Conservation (phyloP, 1,140 invertebrate species). For the Anastatus disparis region DNA sequence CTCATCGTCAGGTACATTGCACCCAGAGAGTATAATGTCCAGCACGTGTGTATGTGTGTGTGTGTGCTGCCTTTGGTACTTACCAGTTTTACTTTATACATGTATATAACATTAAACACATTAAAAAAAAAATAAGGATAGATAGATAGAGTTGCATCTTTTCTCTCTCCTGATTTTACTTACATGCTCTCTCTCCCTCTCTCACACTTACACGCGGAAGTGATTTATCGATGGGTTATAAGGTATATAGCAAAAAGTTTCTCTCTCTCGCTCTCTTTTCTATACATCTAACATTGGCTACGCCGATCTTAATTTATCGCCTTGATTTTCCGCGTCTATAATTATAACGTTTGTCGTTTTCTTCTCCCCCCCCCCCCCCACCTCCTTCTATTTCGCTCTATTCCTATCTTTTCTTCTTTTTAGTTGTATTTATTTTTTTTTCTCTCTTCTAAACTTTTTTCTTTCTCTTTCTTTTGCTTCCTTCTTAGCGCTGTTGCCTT, state of each 20-base stretch:
- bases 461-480: background rate
- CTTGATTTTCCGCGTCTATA: slow-evolving; percentile 36
- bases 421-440: background rate
- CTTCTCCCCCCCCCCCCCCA: background rate
- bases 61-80: too few species aligned
- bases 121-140: background rate
- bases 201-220: slow-evolving; percentile 47
- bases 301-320: slow-evolving; percentile 39
- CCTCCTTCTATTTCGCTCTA: background rate
- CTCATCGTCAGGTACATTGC: slow-evolving; percentile 62
- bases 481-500: too few species aligned
- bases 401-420: background rate
- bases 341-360: slow-evolving; percentile 33
- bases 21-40: slow-evolving; percentile 59
- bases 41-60: slow-evolving; percentile 42
- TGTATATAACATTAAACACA: too few species aligned
- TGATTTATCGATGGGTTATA: slow-evolving; percentile 48
- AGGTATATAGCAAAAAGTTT: too few species aligned
- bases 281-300: too few species aligned
- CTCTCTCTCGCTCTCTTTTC: too few species aligned
- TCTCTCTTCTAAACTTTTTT: background rate
- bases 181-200: too few species aligned
- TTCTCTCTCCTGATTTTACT: slow-evolving; percentile 55
- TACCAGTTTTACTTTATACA: too few species aligned
- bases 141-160: slow-evolving; percentile 41